Conservation (phyloP, 2,797 vertebrate genomes). For the Microctenopoma lineatum region DNA sequence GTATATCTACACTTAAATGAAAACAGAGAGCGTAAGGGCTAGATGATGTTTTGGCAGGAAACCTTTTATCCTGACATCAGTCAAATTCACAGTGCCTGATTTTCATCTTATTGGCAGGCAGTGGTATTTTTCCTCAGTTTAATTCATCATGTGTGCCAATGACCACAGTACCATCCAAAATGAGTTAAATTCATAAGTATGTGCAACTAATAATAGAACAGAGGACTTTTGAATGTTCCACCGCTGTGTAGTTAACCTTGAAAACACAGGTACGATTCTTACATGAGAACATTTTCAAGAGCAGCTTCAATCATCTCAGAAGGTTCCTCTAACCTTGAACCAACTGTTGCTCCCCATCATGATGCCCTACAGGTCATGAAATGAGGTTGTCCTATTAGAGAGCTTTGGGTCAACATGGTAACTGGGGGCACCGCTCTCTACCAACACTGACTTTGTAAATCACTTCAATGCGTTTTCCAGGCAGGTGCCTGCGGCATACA, state of each 20-base stretch:
- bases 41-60: not conserved
- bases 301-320: conserved; percentile 8
- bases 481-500: conserved; percentile 52
- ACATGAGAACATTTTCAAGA: not conserved
- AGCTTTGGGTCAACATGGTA: conserved; percentile 55
- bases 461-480: conserved; percentile 44
- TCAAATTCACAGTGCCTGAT: not conserved
- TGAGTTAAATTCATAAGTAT: not conserved
- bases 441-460: conserved; percentile 64
- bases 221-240: not conserved
- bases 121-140: not conserved
- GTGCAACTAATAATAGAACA: not conserved
- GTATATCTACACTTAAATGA: not conserved
- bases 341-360: conserved; percentile 1
- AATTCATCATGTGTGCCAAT: not conserved
- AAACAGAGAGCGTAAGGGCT: not conserved
- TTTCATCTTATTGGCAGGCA: not conserved
- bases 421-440: conserved; percentile 52
- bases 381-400: conserved; percentile 21
- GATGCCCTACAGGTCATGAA: conserved; percentile 25
- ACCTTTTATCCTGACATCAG: not conserved
- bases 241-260: not conserved
- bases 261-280: not conserved
- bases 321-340: conserved; percentile 32
- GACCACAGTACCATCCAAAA: conserved; percentile 4